Percentiles rank a stretch among this genome's conserved stretches.
These are phyloP conservation scores for Nomada fabriciana DNA, from an alignment of 2,888 invertebrate genomes.

Conservation along the genomic window DNA sequence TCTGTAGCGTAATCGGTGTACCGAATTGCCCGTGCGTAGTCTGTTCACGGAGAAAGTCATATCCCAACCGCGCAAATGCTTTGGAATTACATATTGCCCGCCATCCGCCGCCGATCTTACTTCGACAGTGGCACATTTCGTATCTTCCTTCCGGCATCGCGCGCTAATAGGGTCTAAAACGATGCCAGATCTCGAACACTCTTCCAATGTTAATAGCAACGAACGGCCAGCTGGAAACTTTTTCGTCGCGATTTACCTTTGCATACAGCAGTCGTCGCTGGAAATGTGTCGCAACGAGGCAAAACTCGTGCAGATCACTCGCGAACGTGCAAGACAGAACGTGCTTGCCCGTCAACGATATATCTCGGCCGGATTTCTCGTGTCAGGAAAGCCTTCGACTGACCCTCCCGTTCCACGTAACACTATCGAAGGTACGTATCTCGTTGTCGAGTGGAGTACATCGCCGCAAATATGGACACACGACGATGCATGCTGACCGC, in stretches of 20 bases:
- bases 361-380: conserved; percentile 43
- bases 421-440: conserved; percentile 43
- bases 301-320: conserved; percentile 46
- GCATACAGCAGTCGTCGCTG: conserved; percentile 34
- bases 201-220: not conserved
- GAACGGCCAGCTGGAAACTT: not conserved
- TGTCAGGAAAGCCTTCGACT: conserved; percentile 25
- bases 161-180: not conserved
- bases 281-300: conserved; percentile 49
- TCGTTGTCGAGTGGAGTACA: not conserved
- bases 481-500: conserved; percentile 5
- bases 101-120: not conserved
- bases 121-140: not conserved
- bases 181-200: not conserved
- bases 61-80: conserved; percentile 3
- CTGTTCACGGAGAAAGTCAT: conserved; percentile 51
- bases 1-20: conserved; percentile 14
- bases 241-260: conserved; percentile 29
- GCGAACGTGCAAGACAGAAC: conserved; percentile 35
- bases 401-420: not conserved
- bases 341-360: conserved; percentile 29
- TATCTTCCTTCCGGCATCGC: not conserved
- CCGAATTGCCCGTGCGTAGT: conserved; percentile 41
- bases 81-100: conserved; percentile 1
- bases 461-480: conserved; percentile 8